phyloP scores from a whole-genome alignment of 2,888 invertebrate species.

The Calameuta filiformis region DNA sequence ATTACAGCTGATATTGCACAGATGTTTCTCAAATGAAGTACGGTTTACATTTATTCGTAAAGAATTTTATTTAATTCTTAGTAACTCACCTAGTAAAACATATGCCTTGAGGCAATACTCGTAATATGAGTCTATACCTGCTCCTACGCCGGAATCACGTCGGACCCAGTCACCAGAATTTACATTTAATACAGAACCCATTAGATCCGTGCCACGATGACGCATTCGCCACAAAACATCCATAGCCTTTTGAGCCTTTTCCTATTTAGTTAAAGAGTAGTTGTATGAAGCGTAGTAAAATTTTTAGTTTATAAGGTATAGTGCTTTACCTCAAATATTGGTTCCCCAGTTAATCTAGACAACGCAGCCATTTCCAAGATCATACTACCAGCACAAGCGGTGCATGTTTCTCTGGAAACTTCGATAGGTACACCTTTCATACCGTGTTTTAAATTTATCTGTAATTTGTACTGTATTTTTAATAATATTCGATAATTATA shows the following conservation, averaged over 20 bases:
- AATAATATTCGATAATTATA: conserved; percentile 13
- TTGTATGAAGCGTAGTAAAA: background rate
- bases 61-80: background rate
- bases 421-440: conserved; percentile 80
- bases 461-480: conserved; percentile 34
- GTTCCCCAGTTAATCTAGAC: conserved; percentile 90
- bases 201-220: conserved; percentile 90
- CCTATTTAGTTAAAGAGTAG: conserved; percentile 60
- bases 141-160: conserved; percentile 97
- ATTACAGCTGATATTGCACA: background rate
- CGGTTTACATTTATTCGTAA: background rate
- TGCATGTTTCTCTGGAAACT: conserved; percentile 91
- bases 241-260: conserved; percentile 96
- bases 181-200: conserved; percentile 98
- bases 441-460: conserved; percentile 86
- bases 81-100: conserved; percentile 77
- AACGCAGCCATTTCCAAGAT: conserved; percentile 97
- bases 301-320: conserved; percentile 1
- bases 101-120: conserved; percentile 98
- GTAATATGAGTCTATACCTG: conserved; percentile 98
- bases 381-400: conserved; percentile 98
- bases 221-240: conserved; percentile 95
- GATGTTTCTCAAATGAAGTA: background rate
- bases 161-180: conserved; percentile 98
- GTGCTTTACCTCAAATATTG: conserved; percentile 80